Conservation (phyloP, 2,888 invertebrate species). For the Polyploca ridens region DNA sequence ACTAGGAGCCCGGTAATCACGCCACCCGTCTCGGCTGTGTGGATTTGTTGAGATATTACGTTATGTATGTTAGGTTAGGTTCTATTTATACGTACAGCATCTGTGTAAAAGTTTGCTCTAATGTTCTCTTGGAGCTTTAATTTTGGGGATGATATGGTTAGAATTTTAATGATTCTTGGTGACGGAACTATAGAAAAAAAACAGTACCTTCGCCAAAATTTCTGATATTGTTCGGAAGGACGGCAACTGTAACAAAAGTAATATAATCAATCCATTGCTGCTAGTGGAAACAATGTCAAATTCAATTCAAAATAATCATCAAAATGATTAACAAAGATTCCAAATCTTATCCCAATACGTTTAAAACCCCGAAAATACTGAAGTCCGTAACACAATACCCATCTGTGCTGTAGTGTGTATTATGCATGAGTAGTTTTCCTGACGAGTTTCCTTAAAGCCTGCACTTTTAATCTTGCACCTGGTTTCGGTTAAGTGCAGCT, state of each 20-base stretch:
- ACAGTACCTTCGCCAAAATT: too few species aligned
- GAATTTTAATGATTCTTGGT: too few species aligned
- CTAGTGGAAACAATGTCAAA: too few species aligned
- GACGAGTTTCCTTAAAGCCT: constrained; percentile 41
- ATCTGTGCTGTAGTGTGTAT: neutral
- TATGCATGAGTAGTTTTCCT: neutral
- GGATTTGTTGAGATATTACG: constrained; percentile 64
- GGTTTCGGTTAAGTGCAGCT: constrained; percentile 70
- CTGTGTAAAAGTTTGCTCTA: constrained; percentile 15
- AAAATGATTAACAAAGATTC: neutral
- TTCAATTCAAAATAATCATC: neutral
- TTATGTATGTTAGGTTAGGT: constrained; percentile 32
- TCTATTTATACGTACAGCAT: constrained; percentile 22
- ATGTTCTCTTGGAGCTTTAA: neutral
- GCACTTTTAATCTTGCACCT: constrained; percentile 75
- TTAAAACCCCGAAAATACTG: neutral
- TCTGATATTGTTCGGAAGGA: too few species aligned
- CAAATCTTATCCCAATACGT: neutral
- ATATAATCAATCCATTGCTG: too few species aligned
- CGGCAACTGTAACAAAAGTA: too few species aligned
- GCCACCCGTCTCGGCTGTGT: constrained; percentile 54
- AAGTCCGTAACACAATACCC: neutral
- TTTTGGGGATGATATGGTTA: too few species aligned
- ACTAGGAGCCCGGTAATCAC: constrained; percentile 75
- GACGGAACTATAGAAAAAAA: too few species aligned